Evolutionary conservation across 37 sponge, comb jelly and placozoan species (phyloP).

Genomic region (Axinella damicornis): DNA sequence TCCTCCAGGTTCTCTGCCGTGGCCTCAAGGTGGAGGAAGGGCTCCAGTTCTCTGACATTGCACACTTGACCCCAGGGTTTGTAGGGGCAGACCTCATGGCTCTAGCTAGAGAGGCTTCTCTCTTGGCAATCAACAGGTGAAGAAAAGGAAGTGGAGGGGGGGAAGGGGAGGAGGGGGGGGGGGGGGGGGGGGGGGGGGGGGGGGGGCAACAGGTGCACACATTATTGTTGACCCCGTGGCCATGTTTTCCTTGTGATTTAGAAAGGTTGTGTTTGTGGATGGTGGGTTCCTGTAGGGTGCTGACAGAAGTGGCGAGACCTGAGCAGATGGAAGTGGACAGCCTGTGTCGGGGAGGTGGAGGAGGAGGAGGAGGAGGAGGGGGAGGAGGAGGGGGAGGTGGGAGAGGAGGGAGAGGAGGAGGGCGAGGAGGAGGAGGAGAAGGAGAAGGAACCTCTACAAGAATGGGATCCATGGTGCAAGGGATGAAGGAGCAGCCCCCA

Average conservation of each 20-base stretch:
- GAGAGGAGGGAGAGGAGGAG: neutral
- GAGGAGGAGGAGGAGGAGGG: neutral
- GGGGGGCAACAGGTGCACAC: neutral
- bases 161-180: neutral
- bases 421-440: neutral
- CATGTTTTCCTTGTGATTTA: too few species aligned
- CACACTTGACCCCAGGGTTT: constrained; percentile 90
- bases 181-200: neutral
- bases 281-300: too few species aligned
- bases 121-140: constrained; percentile 71
- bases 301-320: too few species aligned
- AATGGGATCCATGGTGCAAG: neutral
- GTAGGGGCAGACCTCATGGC: constrained; percentile 93
- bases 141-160: neutral
- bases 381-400: neutral
- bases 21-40: constrained; percentile 69
- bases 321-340: too few species aligned
- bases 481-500: neutral
- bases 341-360: neutral
- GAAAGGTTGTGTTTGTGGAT: too few species aligned
- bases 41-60: constrained; percentile 66
- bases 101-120: constrained; percentile 80
- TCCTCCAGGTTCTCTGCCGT: constrained; percentile 83
- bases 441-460: neutral
- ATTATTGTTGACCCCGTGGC: neutral